Percentiles rank a stretch among this genome's conserved stretches.
phyloP scores from a whole-genome alignment of 2,797 vertebrate species.

The Hephaestus fuliginosus region DNA sequence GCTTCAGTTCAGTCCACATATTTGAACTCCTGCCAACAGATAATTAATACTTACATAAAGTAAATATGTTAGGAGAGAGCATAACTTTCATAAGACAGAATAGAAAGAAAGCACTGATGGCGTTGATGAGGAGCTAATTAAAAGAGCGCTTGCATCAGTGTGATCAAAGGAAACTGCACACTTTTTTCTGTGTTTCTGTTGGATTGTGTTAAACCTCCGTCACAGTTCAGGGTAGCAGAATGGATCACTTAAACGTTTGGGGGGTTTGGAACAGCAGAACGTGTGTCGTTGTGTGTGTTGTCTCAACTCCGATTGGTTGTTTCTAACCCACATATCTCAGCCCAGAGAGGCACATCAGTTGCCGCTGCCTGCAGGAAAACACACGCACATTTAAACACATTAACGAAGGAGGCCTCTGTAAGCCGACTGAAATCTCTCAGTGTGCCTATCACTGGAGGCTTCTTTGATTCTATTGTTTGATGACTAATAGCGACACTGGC shows the following conservation, averaged over 20 bases:
- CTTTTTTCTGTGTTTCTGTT: slow-evolving; percentile 18
- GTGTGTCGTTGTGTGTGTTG: slow-evolving; percentile 53
- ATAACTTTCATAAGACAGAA: background rate
- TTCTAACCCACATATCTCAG: slow-evolving; percentile 57
- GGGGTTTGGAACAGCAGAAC: slow-evolving; percentile 33
- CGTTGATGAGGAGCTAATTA: slow-evolving; percentile 25
- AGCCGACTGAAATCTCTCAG: slow-evolving; percentile 18
- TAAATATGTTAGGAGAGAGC: background rate
- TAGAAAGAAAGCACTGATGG: slow-evolving; percentile 31
- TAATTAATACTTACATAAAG: slow-evolving; percentile 3
- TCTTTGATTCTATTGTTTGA: slow-evolving; percentile 20
- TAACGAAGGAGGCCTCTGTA: background rate
- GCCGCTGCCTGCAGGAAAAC: slow-evolving; percentile 23
- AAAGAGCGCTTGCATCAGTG: background rate
- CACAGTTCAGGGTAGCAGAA: slow-evolving; percentile 39
- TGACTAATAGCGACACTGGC: slow-evolving; percentile 28
- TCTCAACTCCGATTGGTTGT: slow-evolving; percentile 64
- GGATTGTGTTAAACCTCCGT: slow-evolving; percentile 33
- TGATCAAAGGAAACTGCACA: too few relatives aligned
- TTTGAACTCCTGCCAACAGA: slow-evolving; percentile 2
- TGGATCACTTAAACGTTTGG: slow-evolving; percentile 46
- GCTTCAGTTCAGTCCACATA: background rate
- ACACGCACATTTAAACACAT: slow-evolving; percentile 31
- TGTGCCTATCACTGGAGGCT: background rate
- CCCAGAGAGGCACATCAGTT: slow-evolving; percentile 36